Conservation (phyloP, 2,797 vertebrate species). For the Sebastiscus tertius region DNA sequence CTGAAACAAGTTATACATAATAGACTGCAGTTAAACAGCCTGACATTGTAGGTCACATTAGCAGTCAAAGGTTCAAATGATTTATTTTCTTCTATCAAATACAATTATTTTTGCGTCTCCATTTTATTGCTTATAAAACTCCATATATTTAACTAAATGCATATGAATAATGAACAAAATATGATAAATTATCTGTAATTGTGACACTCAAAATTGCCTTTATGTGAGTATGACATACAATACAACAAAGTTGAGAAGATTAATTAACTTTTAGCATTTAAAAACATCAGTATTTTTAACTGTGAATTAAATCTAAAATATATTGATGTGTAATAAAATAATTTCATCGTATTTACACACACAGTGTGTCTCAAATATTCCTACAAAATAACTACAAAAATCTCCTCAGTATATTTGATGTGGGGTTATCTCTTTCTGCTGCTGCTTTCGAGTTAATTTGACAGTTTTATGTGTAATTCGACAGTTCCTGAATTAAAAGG, state of each 20-base stretch:
- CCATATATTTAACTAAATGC: not conserved
- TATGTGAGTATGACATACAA: not conserved
- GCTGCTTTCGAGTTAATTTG: not conserved
- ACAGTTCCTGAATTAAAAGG: not conserved
- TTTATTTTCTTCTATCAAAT: not conserved
- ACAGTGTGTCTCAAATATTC: not conserved
- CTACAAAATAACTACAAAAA: not conserved
- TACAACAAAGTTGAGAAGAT: not conserved
- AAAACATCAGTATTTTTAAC: not conserved
- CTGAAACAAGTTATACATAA: not conserved
- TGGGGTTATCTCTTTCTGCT: not conserved
- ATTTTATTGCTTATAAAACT: not conserved
- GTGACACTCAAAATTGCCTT: not conserved
- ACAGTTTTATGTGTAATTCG: not conserved
- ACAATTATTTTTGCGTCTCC: not conserved
- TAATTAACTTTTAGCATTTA: fast-evolving
- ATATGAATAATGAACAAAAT: not conserved
- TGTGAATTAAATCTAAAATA: not conserved
- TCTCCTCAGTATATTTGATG: not conserved
- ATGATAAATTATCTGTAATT: not conserved
- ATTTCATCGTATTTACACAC: not conserved
- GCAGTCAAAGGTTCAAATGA: not conserved
- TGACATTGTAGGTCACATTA: not conserved
- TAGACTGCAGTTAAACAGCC: not conserved
- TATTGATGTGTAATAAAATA: not conserved